Base-by-base conservation (phyloP, 1,140 invertebrate genomes). In the Ceratina australensis region DNA sequence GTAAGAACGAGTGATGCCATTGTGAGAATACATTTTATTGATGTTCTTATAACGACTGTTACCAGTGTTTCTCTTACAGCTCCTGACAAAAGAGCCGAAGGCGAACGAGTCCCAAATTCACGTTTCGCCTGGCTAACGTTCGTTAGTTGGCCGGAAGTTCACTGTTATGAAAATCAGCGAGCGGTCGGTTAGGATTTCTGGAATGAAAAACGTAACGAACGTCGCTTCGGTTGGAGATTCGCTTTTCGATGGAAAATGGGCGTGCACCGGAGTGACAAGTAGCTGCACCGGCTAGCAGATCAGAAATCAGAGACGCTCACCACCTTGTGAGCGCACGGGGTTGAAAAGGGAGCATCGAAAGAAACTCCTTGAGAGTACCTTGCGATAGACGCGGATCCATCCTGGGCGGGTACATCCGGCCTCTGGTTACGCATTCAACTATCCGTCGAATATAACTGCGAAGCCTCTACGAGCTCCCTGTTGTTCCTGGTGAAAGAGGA, bases 351-450 rank as follows among this genome's bases (percentile, higher is more conserved):
- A 67, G 81, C 72, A 33, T 33, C 28, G 28, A 71, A 74, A 52
- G 76, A 74, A 85, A 88, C 86, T 86, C 80, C 85, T 88, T 79
- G 72, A 88, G 73, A 66, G 85, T 87, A 86, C 87, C 88, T 85
- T 90, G 83, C 85, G 80, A 33, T 33, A 88, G 88, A 89, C 87
- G 86, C 73, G 67, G 83, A 89, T 88, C 88, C 88, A 91, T 91
- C 91, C 88, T 91, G 91, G 91, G 91, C 91, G 91, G 89, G 77
- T 83, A 92, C 91, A 92, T 92, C 91, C 91, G 91, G 91, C 89
- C 89, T 92, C 91, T 85, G 86, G 87, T 92, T 92, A 90, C 91
- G 82, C 73, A 73, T 83, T 91, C 90, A 89, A 76, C 85, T 86
- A 77, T 86, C 78, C 74, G 28, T 33, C 2, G 69, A 72, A 33